Percentiles rank a stretch among this genome's conserved stretches.
Evolutionary conservation across 2,888 invertebrate genomes (phyloP).

Genomic region (Phoenoteleia sp.): DNA sequence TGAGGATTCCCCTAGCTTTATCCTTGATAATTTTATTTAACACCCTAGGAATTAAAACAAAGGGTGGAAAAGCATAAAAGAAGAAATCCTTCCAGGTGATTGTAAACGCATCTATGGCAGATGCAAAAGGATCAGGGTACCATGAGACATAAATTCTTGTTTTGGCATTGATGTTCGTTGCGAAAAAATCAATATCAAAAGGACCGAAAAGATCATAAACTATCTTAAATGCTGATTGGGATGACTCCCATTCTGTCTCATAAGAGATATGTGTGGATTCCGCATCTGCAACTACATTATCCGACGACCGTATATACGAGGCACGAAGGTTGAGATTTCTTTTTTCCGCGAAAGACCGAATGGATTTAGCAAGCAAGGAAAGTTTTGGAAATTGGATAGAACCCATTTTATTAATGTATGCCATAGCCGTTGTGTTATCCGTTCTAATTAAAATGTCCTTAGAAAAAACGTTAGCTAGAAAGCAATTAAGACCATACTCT

Average conservation of each 20-base stretch:
- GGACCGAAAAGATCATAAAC: slow-evolving; percentile 8
- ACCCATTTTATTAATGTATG: slow-evolving; percentile 60
- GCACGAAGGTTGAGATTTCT: slow-evolving; percentile 30
- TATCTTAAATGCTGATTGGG: not conserved
- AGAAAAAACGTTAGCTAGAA: not conserved
- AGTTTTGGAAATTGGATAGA: slow-evolving; percentile 17
- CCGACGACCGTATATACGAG: slow-evolving; percentile 49
- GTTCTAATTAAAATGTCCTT: slow-evolving; percentile 21
- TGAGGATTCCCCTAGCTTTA: slow-evolving; percentile 50
- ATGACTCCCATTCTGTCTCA: slow-evolving; percentile 32
- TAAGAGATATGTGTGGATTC: slow-evolving; percentile 18
- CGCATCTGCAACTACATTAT: slow-evolving; percentile 43
- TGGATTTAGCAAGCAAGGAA: slow-evolving; percentile 9
- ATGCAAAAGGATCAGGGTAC: slow-evolving; percentile 31
- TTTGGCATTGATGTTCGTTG: slow-evolving; percentile 25
- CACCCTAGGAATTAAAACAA: slow-evolving; percentile 4
- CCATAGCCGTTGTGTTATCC: slow-evolving; percentile 24
- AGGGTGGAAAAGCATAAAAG: slow-evolving; percentile 46
- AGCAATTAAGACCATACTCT: slow-evolving; percentile 29
- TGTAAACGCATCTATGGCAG: slow-evolving; percentile 35
- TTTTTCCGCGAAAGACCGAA: slow-evolving; percentile 52
- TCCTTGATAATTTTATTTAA: slow-evolving; percentile 2
- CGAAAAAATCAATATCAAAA: slow-evolving; percentile 37
- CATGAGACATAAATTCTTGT: slow-evolving; percentile 23
- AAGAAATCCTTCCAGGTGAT: slow-evolving; percentile 4